These are phyloP conservation scores for Falco naumanni DNA, from an alignment of 2,797 vertebrate species.

Conservation along the genomic window DNA sequence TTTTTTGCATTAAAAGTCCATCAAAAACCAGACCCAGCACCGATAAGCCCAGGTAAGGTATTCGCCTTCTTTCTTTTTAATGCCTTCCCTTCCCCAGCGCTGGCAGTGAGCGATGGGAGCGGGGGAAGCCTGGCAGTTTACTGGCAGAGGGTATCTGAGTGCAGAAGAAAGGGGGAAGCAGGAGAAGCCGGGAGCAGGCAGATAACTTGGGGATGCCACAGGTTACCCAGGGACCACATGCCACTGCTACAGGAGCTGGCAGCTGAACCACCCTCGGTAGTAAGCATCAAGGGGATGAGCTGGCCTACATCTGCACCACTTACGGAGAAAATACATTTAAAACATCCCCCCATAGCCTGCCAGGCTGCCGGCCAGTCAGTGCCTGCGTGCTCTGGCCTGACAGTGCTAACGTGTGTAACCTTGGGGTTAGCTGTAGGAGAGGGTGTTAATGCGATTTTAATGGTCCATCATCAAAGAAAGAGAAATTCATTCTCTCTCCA, in stretches of 20 bases:
- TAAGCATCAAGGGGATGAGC: not conserved
- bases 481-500: not conserved
- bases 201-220: not conserved
- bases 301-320: not conserved
- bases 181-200: not conserved
- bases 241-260: not conserved
- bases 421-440: rapidly evolving
- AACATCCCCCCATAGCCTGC: rapidly evolving
- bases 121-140: not conserved
- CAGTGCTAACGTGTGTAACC: not conserved
- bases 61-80: not conserved
- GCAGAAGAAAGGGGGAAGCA: rapidly evolving
- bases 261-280: not conserved
- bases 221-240: not conserved
- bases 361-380: not conserved
- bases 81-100: not conserved
- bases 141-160: not conserved
- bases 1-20: not conserved
- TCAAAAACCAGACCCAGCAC: not conserved
- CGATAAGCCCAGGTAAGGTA: not conserved
- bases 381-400: not conserved
- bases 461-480: not conserved
- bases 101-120: not conserved
- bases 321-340: not conserved
- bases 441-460: not conserved